Conservation (phyloP, 2,888 invertebrate genomes). For the Lasioglossum zephyrum region DNA sequence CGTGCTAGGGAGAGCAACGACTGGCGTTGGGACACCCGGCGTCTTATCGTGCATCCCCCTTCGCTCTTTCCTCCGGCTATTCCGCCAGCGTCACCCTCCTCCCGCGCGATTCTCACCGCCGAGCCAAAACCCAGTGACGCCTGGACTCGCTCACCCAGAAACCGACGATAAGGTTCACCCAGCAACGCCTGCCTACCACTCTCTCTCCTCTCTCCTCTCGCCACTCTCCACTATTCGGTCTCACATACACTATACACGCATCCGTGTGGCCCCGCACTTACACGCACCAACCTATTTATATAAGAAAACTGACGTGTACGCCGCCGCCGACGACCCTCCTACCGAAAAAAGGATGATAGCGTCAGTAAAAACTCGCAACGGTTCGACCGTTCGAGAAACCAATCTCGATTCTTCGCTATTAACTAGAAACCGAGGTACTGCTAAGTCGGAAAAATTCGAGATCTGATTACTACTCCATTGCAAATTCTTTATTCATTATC, state of each 20-base stretch:
- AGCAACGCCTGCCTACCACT: conserved; percentile 75
- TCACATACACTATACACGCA: conserved; percentile 52
- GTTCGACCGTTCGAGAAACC: conserved; percentile 27
- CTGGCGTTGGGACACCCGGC: conserved; percentile 75
- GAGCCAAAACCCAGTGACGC: conserved; percentile 82
- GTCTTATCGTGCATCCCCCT: conserved; percentile 79
- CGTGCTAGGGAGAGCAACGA: conserved; percentile 68
- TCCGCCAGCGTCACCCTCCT: conserved; percentile 59
- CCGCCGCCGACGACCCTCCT: conserved; percentile 45
- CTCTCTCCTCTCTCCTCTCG: background rate
- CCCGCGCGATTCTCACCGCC: conserved; percentile 64
- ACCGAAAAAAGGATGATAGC: conserved; percentile 29
- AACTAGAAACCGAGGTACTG: background rate
- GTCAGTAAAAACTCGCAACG: conserved; percentile 47
- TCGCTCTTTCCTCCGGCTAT: conserved; percentile 56
- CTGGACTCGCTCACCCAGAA: conserved; percentile 83
- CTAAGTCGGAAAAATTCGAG: background rate
- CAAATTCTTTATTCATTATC: background rate
- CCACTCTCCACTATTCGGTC: conserved; percentile 29
- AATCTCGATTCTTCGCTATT: background rate
- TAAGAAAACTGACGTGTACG: conserved; percentile 59
- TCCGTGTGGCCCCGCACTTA: background rate
- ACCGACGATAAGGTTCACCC: conserved; percentile 83
- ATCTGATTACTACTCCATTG: background rate
- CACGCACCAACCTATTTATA: conserved; percentile 61